Conservation (phyloP, 1,140 invertebrate genomes). For the Heterodera schachtii region DNA sequence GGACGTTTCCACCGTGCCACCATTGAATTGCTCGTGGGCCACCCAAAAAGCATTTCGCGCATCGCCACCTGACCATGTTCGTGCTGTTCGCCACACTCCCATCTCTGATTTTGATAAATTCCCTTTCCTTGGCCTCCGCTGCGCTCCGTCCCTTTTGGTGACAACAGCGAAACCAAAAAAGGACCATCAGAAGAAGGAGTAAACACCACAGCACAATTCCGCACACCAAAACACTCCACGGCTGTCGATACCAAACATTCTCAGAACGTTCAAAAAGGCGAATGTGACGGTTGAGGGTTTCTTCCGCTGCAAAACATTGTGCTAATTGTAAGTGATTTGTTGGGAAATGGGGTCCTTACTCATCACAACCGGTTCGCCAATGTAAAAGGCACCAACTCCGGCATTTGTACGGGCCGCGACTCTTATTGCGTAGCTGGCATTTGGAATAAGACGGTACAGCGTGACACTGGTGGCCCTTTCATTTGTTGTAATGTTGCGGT, state of each 20-base stretch:
- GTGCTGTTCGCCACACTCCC: slow-evolving; percentile 48
- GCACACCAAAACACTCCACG: slow-evolving; percentile 29
- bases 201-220: slow-evolving; percentile 41
- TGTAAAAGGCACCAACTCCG: slow-evolving; percentile 43
- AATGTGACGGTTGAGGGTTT: slow-evolving; percentile 47
- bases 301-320: slow-evolving; percentile 48
- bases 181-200: slow-evolving; percentile 33
- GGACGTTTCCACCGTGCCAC: slow-evolving; percentile 30
- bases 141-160: slow-evolving; percentile 10
- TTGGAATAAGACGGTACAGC: slow-evolving; percentile 40
- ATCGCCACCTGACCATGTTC: slow-evolving; percentile 25
- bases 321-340: slow-evolving; percentile 9
- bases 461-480: slow-evolving; percentile 47
- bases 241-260: slow-evolving; percentile 30
- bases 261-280: slow-evolving; percentile 29
- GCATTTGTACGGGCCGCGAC: slow-evolving; percentile 45
- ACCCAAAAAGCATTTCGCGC: slow-evolving; percentile 50
- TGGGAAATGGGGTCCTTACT: slow-evolving; percentile 35
- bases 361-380: slow-evolving; percentile 45
- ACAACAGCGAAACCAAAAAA: slow-evolving; percentile 42
- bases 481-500: slow-evolving; percentile 52
- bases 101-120: slow-evolving; percentile 63
- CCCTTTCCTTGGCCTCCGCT: slow-evolving; percentile 33
- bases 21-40: slow-evolving; percentile 42
- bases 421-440: slow-evolving; percentile 40